These are phyloP conservation scores for Sceloporus undulatus DNA, from an alignment of 2,113 vertebrate genomes.

Conservation along the genomic window DNA sequence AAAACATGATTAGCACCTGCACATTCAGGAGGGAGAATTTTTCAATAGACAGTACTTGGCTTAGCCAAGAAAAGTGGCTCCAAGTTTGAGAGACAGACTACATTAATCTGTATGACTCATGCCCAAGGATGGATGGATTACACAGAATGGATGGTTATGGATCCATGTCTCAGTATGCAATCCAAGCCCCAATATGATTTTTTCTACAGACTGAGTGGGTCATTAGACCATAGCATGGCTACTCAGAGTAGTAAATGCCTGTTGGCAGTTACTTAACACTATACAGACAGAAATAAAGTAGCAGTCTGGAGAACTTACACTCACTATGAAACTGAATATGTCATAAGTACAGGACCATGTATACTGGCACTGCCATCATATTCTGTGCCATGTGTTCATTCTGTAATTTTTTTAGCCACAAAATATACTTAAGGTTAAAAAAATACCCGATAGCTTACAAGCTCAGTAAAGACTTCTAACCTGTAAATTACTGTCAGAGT, in stretches of 20 bases:
- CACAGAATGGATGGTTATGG: too few relatives aligned
- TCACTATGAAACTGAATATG: conserved; percentile 30
- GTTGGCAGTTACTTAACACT: not conserved
- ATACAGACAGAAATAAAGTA: not conserved
- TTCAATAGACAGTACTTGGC: too few relatives aligned
- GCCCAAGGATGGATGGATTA: too few relatives aligned
- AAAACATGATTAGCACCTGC: too few relatives aligned
- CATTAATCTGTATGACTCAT: too few relatives aligned
- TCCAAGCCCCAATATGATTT: not conserved
- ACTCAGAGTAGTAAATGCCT: not conserved
- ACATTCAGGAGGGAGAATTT: too few relatives aligned
- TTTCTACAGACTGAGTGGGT: not conserved
- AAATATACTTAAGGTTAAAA: not conserved
- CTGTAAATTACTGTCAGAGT: not conserved
- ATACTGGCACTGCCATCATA: conserved; percentile 3
- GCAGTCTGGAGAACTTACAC: conserved; percentile 23
- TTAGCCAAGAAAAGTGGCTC: too few relatives aligned
- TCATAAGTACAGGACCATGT: conserved; percentile 27
- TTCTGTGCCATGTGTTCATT: not conserved
- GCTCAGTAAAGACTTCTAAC: not conserved
- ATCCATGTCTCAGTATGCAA: not conserved
- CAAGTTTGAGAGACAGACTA: too few relatives aligned
- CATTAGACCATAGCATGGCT: not conserved
- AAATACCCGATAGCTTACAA: not conserved
- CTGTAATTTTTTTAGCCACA: conserved; percentile 12